Base-by-base conservation (phyloP, 1,140 invertebrate species). In the Pantala flavescens region DNA sequence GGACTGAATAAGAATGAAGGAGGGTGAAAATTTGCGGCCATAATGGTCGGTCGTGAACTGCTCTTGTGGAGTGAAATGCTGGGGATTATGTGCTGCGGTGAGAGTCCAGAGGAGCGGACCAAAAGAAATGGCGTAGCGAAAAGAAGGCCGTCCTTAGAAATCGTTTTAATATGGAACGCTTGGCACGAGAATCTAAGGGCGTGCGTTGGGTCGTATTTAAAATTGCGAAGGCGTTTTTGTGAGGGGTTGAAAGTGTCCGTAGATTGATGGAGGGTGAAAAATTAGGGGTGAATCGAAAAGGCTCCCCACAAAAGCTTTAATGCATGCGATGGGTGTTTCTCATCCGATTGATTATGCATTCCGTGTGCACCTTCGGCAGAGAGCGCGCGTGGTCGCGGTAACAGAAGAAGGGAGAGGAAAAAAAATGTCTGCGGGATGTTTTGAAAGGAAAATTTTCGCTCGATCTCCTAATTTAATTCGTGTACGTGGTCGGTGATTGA, bases 291-390 rank as follows among this genome's bases (percentile, higher is more conserved):
- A 36, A 9, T 36, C 9, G 3, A 36, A 36, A 36, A 9, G 28
- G 28, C 3, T 36, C 28, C n/a, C n/a, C 28, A 36, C 28, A 36
- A 36, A 36, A 9, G 28, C 28, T 36, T n/a, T 36, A 36, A 36
- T 36, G 28, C 28, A 36, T 36, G 28, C 28, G 28, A 36, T 5
- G 28, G n/a, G 49, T 63, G 49, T 63, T 63, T 63, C 12, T 63
- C 49, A 63, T 63, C n/a, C 49, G 49, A 63, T 63, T 63, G 49
- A 63, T 63, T 63, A 63, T 63, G 49, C 49, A 63, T 63, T 63
- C 49, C n/a, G 16, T 63, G 49, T 19, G 49, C 49, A 63, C 49
- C 49, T 21, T 16, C 49, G 14, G 49, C 12, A 19, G 49, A 9
- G 49, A 12, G 16, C n/a, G 5, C 49, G 12, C 14, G n/a, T 63